A percentile compares a stretch with the other conserved stretches of the same genome.
Evolutionary conservation across 2,797 vertebrate genomes (phyloP).

Genomic region (Ammospiza maritima): DNA sequence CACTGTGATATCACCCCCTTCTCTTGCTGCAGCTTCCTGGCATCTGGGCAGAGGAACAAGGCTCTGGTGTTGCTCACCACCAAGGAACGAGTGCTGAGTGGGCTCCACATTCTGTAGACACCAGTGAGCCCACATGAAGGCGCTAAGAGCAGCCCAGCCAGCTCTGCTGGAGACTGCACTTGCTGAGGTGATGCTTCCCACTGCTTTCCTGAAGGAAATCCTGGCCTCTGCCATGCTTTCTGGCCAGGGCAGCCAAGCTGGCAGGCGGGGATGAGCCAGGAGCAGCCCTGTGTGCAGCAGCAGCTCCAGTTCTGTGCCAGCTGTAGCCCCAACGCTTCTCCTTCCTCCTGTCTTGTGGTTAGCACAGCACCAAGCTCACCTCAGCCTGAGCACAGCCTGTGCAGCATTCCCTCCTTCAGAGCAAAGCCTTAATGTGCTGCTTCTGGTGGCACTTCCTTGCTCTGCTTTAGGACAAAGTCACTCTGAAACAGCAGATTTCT

Average conservation of each 20-base stretch:
- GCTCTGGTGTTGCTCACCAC: neutral
- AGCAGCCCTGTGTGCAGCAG: neutral
- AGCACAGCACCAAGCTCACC: neutral
- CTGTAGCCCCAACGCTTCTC: neutral
- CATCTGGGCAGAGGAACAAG: neutral
- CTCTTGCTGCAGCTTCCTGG: neutral
- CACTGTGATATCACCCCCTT: neutral
- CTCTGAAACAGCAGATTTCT: constrained; percentile 27
- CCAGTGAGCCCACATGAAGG: neutral
- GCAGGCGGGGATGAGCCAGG: neutral
- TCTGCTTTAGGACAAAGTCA: constrained; percentile 37
- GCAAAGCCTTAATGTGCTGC: neutral
- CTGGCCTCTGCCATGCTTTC: neutral
- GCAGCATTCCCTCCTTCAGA: neutral
- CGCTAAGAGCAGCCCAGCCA: neutral
- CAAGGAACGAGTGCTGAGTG: neutral
- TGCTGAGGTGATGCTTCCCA: neutral
- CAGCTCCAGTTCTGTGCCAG: neutral
- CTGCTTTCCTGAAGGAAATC: neutral
- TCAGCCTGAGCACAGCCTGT: neutral
- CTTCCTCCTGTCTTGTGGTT: constrained; percentile 9
- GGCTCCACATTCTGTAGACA: neutral
- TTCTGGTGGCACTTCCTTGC: neutral
- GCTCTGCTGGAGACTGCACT: neutral
- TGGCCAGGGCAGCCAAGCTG: constrained; percentile 1